Evolutionary conservation across 2,797 vertebrate genomes (phyloP).

Genomic region (Gila robusta): DNA sequence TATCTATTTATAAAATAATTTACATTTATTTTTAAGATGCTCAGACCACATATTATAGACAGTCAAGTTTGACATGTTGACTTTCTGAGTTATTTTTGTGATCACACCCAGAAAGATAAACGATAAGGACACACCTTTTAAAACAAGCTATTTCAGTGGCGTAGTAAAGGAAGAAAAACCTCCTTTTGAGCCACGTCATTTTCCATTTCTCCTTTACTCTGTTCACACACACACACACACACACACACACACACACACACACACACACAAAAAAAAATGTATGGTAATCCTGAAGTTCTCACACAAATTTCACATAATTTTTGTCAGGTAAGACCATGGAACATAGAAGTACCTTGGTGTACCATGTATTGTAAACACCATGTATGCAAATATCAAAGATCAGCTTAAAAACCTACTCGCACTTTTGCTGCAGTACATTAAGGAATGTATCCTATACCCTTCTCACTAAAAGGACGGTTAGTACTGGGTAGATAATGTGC

Average conservation of each 20-base stretch:
- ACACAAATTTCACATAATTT: background rate
- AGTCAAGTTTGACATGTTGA: background rate
- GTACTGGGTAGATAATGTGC: background rate
- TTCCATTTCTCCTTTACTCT: background rate
- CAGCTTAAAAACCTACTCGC: too few species aligned
- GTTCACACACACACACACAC: background rate
- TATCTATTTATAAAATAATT: background rate
- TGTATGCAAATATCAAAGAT: background rate
- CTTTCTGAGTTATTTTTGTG: background rate
- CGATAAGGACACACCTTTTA: background rate
- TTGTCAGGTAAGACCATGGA: background rate
- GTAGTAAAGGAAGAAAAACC: background rate
- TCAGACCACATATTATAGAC: background rate
- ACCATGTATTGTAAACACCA: background rate
- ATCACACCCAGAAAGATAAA: constrained; percentile 8
- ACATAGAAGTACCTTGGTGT: background rate
- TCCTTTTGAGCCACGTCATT: background rate
- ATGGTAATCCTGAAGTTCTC: background rate
- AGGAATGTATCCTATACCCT: background rate
- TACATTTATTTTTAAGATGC: background rate
- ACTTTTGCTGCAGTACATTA: background rate
- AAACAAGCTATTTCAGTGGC: background rate
- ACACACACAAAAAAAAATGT: background rate
- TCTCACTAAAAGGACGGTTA: background rate
- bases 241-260: too few species aligned